phyloP scores from a whole-genome alignment of 2,113 vertebrate genomes.

The Chlorodrepanis virens region DNA sequence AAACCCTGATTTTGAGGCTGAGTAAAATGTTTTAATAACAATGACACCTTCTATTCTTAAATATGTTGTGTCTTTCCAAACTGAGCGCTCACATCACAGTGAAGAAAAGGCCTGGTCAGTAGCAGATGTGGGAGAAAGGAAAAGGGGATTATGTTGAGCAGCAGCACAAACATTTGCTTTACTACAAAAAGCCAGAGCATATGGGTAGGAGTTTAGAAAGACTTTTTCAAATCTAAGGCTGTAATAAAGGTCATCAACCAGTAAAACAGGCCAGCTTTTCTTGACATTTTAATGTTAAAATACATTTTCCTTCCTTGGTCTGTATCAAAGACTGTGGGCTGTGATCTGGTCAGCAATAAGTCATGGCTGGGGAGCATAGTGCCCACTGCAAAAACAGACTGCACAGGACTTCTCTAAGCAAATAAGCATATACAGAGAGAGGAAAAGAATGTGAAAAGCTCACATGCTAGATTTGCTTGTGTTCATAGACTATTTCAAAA shows the following conservation, averaged over 20 bases:
- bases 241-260: constrained; percentile 14
- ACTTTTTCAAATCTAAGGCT: constrained; percentile 30
- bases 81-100: neutral
- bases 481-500: constrained; percentile 26
- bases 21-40: neutral
- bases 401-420: neutral
- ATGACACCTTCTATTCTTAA: neutral
- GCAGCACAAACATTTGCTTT: constrained; percentile 54
- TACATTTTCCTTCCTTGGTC: neutral
- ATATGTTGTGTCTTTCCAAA: neutral
- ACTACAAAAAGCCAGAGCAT: neutral
- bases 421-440: neutral
- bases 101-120: constrained; percentile 3
- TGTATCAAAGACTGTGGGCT: neutral
- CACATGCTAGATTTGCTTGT: neutral
- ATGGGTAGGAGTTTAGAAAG: constrained; percentile 19
- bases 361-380: neutral
- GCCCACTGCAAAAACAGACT: neutral
- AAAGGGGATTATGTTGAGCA: constrained; percentile 36
- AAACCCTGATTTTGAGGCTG: neutral
- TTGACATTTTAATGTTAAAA: neutral
- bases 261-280: neutral
- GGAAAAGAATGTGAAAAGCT: constrained; percentile 28
- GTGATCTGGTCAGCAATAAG: neutral
- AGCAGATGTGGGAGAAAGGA: constrained; percentile 50